Evolutionary conservation across 1,140 invertebrate species (phyloP).

Genomic region (Philotrypesis tridentata): DNA sequence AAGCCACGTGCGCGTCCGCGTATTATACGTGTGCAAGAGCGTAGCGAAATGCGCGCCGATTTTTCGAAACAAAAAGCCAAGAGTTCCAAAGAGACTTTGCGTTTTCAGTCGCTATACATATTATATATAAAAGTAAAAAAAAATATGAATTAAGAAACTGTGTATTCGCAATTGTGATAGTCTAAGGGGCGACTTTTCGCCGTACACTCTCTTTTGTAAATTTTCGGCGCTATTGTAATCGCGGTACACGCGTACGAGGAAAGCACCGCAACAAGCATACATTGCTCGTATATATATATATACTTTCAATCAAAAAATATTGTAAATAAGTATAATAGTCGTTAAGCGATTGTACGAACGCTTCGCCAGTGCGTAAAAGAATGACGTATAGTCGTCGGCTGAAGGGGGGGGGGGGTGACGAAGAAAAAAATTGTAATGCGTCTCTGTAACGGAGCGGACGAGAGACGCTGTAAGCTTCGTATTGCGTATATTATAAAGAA

Average conservation of each 20-base stretch:
- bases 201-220: conserved; percentile 1
- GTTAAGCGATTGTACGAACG: conserved; percentile 55
- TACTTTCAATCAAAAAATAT: conserved; percentile 57
- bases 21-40: background rate
- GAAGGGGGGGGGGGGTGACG: no score
- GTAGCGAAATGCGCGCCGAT: background rate
- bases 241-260: no score
- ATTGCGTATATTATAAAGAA: conserved; percentile 1
- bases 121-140: no score
- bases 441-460: background rate
- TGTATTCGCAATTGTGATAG: background rate
- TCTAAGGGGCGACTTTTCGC: background rate
- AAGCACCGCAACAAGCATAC: conserved; percentile 14
- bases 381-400: no score
- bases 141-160: background rate
- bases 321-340: conserved; percentile 64
- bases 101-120: no score
- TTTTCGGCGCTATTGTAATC: no score
- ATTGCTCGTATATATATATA: background rate
- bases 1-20: background rate
- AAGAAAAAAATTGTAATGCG: background rate
- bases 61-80: background rate
- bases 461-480: no score
- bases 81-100: background rate
- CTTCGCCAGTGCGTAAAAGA: conserved; percentile 51